These are phyloP conservation scores for Hirtodrosophila alboralis DNA, from an alignment of 2,888 invertebrate species.

Conservation along the genomic window DNA sequence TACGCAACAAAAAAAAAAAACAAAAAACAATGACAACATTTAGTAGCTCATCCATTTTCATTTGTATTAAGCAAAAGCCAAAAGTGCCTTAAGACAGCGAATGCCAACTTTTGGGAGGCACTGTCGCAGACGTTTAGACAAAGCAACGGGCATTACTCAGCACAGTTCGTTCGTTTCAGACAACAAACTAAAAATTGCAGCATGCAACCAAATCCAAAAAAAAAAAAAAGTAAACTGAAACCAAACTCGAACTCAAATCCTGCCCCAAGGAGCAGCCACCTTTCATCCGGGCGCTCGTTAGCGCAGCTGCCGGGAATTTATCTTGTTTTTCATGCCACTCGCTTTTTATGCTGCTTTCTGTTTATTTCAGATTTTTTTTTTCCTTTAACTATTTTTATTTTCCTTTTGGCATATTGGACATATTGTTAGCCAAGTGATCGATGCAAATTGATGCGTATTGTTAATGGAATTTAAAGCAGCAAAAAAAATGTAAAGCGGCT, in stretches of 20 bases:
- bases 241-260: neutral
- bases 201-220: conserved; percentile 3
- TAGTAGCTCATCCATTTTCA: conserved; percentile 79
- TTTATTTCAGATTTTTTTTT: conserved; percentile 33
- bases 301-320: conserved; percentile 75
- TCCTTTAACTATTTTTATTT: conserved; percentile 31
- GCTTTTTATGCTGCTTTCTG: conserved; percentile 35
- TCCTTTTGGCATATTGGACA: conserved; percentile 59
- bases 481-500: conserved; percentile 4
- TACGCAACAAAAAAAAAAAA: conserved; percentile 12
- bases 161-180: conserved; percentile 32
- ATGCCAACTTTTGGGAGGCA: conserved; percentile 41
- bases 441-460: conserved; percentile 75
- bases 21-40: conserved; percentile 62
- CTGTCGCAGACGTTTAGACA: conserved; percentile 30
- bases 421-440: conserved; percentile 73
- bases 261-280: conserved; percentile 17
- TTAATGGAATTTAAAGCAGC: conserved; percentile 52
- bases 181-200: conserved; percentile 44
- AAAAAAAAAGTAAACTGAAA: too few relatives aligned
- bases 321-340: conserved; percentile 66
- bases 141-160: conserved; percentile 47
- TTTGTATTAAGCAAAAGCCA: conserved; percentile 75
- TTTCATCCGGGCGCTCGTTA: conserved; percentile 65
- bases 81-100: conserved; percentile 41